Evolutionary conservation across 1,140 invertebrate genomes (phyloP), one percentile per base, ranked within the genome.

Genomic region (Drosophila rufa): DNA sequence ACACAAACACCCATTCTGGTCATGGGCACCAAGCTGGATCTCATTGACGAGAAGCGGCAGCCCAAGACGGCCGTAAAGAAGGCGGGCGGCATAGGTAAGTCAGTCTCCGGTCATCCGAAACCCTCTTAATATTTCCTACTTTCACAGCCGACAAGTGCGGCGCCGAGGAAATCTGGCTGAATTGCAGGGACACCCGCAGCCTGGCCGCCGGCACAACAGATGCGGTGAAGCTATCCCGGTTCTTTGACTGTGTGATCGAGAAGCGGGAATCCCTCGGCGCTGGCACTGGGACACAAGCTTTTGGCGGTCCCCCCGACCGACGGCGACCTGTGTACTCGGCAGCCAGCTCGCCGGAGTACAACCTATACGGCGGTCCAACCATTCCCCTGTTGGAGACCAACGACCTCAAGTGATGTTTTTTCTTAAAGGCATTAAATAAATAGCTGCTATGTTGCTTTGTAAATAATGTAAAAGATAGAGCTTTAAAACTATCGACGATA

Each of bases 231-330:
- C 92, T 99, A 22, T 96, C 96, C 15, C 95, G 97, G 91, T 99
- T 99, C 94, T 98, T 99, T 93, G 98, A 99, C 93, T 98, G 98
- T 94, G 98, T 95, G 36, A 97, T 97, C 70, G 96, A 97, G 92
- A 94, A 95, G 71, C 94, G 95, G 81, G 95, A 96, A 75, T 93
- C 93, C 6, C 93, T 94, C 40, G 94, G 94, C 55, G 87, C 94
- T 48, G 90, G 93, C 6, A 94, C 94, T 66, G 94, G 94, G 4
- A 27, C 69, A 2, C 59, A 60, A 2, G 30, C 22, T 15, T 53
- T 56, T 51, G 22, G 40, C n/a, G 27, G 17, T 94, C 95, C 61
- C 94, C 45, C 62, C 2, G 91, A 92, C 19, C 68, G 90, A 25
- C 75, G 91, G 0, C 80, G 84, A 19, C 60, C 53, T 0, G 51